Evolutionary conservation across 2,113 vertebrate species (phyloP), one percentile per base, ranked within the genome.

Genomic region (Gallinago undulata): DNA sequence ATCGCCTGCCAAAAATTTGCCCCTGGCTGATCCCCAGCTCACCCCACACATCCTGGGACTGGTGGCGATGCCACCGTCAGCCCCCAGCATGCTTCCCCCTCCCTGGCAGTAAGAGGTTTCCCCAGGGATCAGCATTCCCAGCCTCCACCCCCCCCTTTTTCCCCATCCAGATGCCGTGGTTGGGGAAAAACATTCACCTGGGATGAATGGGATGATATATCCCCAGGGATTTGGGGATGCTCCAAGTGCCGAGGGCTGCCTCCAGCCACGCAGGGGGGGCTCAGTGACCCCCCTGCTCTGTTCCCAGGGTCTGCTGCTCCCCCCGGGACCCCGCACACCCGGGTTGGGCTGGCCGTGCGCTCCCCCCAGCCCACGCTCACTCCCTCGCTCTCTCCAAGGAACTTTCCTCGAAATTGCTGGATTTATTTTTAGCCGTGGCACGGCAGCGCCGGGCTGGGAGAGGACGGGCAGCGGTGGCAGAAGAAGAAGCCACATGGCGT

Each of bases 381-480:
- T 78, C 48, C 25, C 2, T 67, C 27, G 1, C 6, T 35, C 62
- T 85, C 60, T 87, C 86, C 80, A 92, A 93, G 88, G 76, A 96
- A 59, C 28, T 91, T 93, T 89, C 80, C 68, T 93, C 68, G 86
- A 96, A 94, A 94, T 62, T 3, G 45, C 37, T 47, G 77, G 74
- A 16, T 68, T 78, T 84, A 93, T 92, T 94, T 96, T 93, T 62
- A 96, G 83, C 68, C 0, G 1, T 3, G 2, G n/a, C 57, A 27
- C 30, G 2, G 81, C 76, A 69, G 37, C 1, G 14, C 45, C 8
- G 6, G 43, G 55, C 63, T 25, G 59, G 57, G 69, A 67, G 72
- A 37, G 47, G 83, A 7, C 4, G 25, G 75, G 84, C 55, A 50
- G 63, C 0, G 1, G 59, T 3, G 3, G 59, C 15, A 24, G 0